These are phyloP conservation scores for Gyps fulvus DNA, from an alignment of 2,113 vertebrate genomes.

Conservation along the genomic window DNA sequence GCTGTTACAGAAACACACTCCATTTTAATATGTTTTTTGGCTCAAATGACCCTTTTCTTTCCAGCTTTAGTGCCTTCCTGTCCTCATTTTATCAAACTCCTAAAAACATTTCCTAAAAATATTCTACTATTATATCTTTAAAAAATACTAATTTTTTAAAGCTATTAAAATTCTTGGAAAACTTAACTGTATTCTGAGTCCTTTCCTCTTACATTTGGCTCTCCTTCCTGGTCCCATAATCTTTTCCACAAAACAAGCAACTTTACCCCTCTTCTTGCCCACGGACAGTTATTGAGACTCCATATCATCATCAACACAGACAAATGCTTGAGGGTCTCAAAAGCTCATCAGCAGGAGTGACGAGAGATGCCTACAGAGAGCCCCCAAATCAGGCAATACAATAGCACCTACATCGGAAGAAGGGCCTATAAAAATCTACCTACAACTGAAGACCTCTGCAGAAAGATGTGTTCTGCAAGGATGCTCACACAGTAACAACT, in stretches of 20 bases:
- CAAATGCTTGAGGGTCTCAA: not conserved
- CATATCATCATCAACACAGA: not conserved
- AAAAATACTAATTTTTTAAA: not conserved
- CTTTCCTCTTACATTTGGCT: not conserved
- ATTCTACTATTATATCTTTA: not conserved
- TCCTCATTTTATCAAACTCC: not conserved
- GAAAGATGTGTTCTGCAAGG: not conserved
- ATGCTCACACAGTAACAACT: not conserved
- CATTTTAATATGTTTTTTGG: not conserved
- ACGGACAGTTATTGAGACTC: not conserved
- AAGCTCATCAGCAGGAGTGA: not conserved
- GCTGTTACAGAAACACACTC: not conserved
- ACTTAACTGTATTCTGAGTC: not conserved
- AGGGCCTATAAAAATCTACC: not conserved
- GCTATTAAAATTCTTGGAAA: not conserved
- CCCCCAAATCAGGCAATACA: not conserved
- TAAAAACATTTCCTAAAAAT: not conserved
- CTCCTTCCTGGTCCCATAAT: not conserved
- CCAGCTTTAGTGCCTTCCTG: not conserved
- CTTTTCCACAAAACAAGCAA: not conserved
- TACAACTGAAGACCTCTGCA: not conserved
- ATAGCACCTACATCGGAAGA: not conserved
- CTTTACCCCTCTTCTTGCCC: not conserved
- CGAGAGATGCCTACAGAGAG: not conserved
- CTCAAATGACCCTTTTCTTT: not conserved